phyloP scores from a whole-genome alignment of 2,113 vertebrate species.

The Sinocyclocheilus anshuiensis region DNA sequence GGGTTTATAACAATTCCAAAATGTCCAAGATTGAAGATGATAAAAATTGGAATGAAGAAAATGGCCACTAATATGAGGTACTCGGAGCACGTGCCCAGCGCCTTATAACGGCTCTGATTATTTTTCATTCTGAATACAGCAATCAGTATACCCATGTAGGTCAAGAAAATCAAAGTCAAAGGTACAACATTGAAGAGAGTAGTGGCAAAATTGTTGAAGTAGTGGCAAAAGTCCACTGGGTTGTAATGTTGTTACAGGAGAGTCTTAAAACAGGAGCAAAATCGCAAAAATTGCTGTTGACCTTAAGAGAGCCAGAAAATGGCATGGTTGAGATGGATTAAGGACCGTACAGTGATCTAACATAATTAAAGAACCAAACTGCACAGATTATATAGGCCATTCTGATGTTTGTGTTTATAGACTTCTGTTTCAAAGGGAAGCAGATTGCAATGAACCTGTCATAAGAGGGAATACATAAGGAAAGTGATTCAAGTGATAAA shows the following conservation, averaged over 20 bases:
- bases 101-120: constrained; percentile 57
- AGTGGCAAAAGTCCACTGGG: constrained; percentile 63
- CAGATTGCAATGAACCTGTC: constrained; percentile 72
- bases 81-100: constrained; percentile 68
- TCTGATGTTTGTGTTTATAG: constrained; percentile 62
- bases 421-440: constrained; percentile 69
- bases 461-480: constrained; percentile 69
- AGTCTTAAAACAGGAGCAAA: constrained; percentile 71
- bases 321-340: constrained; percentile 63
- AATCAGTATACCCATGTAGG: constrained; percentile 66
- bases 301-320: constrained; percentile 67
- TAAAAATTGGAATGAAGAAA: constrained; percentile 66
- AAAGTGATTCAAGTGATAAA: constrained; percentile 59
- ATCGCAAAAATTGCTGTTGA: constrained; percentile 76
- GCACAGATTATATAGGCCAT: constrained; percentile 63
- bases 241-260: constrained; percentile 65
- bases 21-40: constrained; percentile 61
- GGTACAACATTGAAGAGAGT: constrained; percentile 31
- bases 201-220: no score
- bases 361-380: constrained; percentile 54
- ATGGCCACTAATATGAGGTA: constrained; percentile 69
- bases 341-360: rapidly evolving
- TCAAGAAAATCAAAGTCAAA: constrained; percentile 58
- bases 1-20: constrained; percentile 56
- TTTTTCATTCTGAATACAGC: constrained; percentile 70